Percentiles rank a stretch among this genome's conserved stretches.
These are phyloP conservation scores for Lordiphosa collinella DNA, from an alignment of 1,140 invertebrate genomes.

Conservation along the genomic window DNA sequence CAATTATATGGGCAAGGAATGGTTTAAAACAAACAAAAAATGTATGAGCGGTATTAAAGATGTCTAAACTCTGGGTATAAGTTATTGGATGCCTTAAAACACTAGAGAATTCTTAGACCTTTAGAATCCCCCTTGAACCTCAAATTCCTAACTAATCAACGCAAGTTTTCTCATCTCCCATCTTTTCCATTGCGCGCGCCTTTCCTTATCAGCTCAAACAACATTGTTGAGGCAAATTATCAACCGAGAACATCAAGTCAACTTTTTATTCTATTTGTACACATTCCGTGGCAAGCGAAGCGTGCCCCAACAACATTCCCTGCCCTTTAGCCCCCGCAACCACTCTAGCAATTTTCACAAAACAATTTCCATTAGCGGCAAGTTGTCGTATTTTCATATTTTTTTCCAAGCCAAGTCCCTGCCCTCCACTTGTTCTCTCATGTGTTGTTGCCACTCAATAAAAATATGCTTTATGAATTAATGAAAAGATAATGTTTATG, in stretches of 20 bases:
- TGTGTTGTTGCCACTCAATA: constrained; percentile 74
- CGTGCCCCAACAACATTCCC: constrained; percentile 50
- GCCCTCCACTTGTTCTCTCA: constrained; percentile 13
- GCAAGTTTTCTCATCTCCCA: neutral
- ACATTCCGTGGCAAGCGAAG: constrained; percentile 59
- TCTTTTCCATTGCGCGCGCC: neutral
- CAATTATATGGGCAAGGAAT: neutral
- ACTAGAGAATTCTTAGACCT: too few species aligned
- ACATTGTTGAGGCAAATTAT: constrained; percentile 47
- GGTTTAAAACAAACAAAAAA: neutral
- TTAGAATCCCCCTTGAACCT: too few species aligned
- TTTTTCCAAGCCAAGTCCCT: constrained; percentile 11
- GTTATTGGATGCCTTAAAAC: too few species aligned
- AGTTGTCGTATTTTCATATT: constrained; percentile 29
- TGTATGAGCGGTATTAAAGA: too few species aligned
- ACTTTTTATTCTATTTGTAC: constrained; percentile 64
- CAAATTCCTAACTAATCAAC: neutral
- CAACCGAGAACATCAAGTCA: constrained; percentile 40
- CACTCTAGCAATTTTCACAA: constrained; percentile 55
- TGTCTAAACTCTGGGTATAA: too few species aligned
- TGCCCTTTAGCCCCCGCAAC: neutral
- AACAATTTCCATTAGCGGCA: constrained; percentile 68
- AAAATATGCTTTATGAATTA: constrained; percentile 77
- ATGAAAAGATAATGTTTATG: constrained; percentile 73
- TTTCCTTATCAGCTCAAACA: constrained; percentile 8